Percentiles rank a stretch among this genome's conserved stretches.
Evolutionary conservation across 2,797 vertebrate genomes (phyloP).

Genomic region (Argentina silus): DNA sequence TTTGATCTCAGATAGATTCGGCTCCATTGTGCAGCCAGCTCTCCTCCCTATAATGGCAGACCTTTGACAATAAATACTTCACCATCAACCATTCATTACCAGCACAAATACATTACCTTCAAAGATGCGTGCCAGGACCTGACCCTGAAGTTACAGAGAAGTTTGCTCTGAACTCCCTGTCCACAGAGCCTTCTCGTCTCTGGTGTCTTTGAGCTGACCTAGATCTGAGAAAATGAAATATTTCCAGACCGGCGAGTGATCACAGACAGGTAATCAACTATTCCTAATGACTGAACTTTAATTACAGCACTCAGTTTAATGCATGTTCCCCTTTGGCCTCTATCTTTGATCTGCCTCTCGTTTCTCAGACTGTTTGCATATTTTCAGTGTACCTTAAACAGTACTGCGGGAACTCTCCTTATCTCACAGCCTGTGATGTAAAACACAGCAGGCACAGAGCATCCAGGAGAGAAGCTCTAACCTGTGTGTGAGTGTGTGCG

Average conservation of each 20-base stretch:
- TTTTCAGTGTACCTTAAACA: slow-evolving; percentile 62
- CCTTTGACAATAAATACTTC: not conserved
- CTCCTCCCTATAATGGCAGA: not conserved
- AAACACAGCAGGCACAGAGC: slow-evolving; percentile 23
- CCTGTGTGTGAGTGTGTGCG: not conserved
- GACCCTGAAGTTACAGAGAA: not conserved
- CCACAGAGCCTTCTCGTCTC: slow-evolving; percentile 5
- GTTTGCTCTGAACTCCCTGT: not conserved
- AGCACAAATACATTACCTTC: slow-evolving; percentile 5
- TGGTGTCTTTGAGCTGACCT: slow-evolving; percentile 34
- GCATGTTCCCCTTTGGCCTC: slow-evolving; percentile 32
- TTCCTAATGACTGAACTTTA: slow-evolving; percentile 53
- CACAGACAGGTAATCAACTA: slow-evolving; percentile 47
- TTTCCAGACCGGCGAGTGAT: slow-evolving; percentile 43
- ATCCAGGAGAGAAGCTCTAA: not conserved
- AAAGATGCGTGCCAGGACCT: not conserved
- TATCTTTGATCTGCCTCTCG: slow-evolving; percentile 36
- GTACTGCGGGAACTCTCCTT: slow-evolving; percentile 37
- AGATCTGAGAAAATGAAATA: slow-evolving; percentile 46
- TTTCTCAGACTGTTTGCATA: slow-evolving; percentile 56
- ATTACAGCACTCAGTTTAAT: slow-evolving; percentile 42
- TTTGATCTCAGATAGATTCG: slow-evolving; percentile 65
- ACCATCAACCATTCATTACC: slow-evolving; percentile 2
- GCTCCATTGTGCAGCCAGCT: not conserved
- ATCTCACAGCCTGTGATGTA: slow-evolving; percentile 36